Evolutionary conservation across 2,888 invertebrate species (phyloP).

Genomic region (Volucella bombylans): DNA sequence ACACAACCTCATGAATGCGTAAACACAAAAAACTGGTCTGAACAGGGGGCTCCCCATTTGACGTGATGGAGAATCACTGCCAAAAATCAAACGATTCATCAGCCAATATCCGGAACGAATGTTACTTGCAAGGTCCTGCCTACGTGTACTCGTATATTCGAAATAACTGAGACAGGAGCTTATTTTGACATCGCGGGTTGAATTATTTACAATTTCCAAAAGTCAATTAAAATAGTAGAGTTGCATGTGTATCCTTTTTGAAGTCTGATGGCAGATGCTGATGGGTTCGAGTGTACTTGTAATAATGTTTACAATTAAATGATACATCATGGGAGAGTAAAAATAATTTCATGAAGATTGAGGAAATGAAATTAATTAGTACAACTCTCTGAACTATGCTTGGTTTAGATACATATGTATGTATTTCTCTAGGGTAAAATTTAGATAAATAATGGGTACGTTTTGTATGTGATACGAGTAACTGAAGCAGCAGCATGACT

Average conservation of each 20-base stretch:
- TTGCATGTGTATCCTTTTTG: constrained; percentile 41
- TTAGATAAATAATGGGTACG: constrained; percentile 26
- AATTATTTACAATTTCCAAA: constrained; percentile 51
- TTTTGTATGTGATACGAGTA: not conserved
- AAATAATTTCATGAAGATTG: constrained; percentile 61
- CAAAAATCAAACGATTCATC: too few species aligned
- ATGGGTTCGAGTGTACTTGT: not conserved
- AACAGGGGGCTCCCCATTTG: too few species aligned
- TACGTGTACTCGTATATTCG: too few species aligned
- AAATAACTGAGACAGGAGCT: constrained; percentile 1
- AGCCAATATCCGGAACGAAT: constrained; percentile 11
- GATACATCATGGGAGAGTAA: constrained; percentile 48
- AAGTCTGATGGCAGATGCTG: constrained; percentile 9
- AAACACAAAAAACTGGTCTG: too few species aligned
- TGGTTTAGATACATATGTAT: constrained; percentile 45
- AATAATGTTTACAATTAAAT: constrained; percentile 68
- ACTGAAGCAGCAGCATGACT: not conserved
- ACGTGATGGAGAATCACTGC: too few species aligned
- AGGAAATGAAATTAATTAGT: constrained; percentile 69
- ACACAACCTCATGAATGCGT: too few species aligned
- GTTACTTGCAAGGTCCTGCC: not conserved
- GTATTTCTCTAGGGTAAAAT: constrained; percentile 20
- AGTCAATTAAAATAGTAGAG: constrained; percentile 43
- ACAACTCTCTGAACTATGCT: constrained; percentile 4
- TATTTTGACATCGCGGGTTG: constrained; percentile 27